Conservation (phyloP, 35 echinoderm and acorn worm species). For the Heliocidaris tuberculata region DNA sequence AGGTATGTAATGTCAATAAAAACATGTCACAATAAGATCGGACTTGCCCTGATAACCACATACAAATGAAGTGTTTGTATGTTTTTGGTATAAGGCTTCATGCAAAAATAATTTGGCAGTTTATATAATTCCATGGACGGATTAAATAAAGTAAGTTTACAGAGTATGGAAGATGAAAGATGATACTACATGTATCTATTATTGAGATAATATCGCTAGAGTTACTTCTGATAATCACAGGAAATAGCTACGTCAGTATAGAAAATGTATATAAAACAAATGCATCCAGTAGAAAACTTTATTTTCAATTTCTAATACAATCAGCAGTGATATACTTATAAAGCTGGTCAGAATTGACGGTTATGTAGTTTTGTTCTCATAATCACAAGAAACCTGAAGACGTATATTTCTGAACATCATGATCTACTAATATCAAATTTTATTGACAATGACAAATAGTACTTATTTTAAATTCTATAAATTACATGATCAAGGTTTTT, state of each 20-base stretch:
- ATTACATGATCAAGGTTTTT: neutral
- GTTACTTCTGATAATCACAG: neutral
- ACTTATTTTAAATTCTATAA: no score
- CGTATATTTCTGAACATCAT: no score
- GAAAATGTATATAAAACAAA: neutral
- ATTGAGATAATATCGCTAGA: neutral
- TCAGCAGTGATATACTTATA: no score
- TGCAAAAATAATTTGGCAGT: neutral
- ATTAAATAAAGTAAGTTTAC: neutral
- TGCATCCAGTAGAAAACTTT: neutral
- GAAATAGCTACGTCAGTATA: neutral
- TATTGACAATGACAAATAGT: no score
- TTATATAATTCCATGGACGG: neutral
- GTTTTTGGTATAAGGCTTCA: neutral
- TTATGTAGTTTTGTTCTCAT: no score
- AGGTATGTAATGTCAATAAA: neutral
- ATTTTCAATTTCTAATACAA: neutral
- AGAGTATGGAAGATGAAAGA: neutral
- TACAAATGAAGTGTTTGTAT: neutral
- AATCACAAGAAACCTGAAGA: no score
- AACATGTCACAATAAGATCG: neutral
- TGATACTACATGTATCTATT: neutral
- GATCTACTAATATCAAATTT: no score
- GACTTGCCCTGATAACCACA: neutral
- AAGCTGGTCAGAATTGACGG: no score